Evolutionary conservation across 2,797 vertebrate genomes (phyloP), one percentile per base, ranked within the genome.

Genomic region (Eptatretus atami): DNA sequence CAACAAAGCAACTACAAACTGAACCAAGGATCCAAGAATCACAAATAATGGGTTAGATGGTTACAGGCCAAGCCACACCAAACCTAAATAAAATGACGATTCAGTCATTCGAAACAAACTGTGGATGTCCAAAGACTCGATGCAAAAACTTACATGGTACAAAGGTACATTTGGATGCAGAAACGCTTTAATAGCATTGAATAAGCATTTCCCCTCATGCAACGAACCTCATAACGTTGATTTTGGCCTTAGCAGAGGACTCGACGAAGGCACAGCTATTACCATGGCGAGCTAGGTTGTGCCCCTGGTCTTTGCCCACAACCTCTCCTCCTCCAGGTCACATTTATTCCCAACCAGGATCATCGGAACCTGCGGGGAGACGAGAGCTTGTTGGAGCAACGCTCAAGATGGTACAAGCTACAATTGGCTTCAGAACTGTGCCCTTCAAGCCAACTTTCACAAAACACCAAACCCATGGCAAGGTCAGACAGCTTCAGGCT

Each of bases 281-380:
- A n/a, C 82, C 81, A 84, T 84, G 82, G 70, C 81, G 78, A 69
- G 81, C 82, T 72, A 84, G 77, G 72, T 84, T 83, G 69, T 84
- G 82, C 69, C 81, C 82, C 77, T 84, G 81, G 60, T 84, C 81
- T 70, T 84, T 84, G 70, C 82, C 82, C 73, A 84, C 82, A 74
- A 84, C 81, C 82, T 77, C 74, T 83, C 81, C 64, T 84, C 82
- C 76, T 84, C 81, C 77, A 84, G 78, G 73, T 84, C 82, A 73
- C 82, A 84, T 68, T 84, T 84, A 74, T 84, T 84, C 69, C 82
- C 81, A 75, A 83, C 82, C 71, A 84, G 73, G 75, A 84, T 84
- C 82, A 84, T 84, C 67, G 82, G 82, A 71, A 84, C 82, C 82
- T 84, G 72, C 66, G 69, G 66, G 67, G 52, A 53, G 55, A 65